phyloP scores from a whole-genome alignment of 2,797 vertebrate genomes.

The Apogon talboti region DNA sequence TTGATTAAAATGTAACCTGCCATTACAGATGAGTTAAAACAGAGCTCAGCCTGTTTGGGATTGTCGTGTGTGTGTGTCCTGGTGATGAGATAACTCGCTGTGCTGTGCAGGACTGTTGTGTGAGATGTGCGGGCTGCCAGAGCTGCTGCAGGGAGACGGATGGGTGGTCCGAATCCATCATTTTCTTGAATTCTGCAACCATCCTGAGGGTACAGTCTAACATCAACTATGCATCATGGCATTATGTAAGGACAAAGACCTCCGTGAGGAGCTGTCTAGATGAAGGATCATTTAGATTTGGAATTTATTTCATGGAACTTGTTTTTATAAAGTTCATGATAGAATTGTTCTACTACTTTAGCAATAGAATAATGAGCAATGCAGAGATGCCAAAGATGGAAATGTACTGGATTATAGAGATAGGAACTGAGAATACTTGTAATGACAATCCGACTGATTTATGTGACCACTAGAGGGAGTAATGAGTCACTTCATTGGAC shows the following conservation, averaged over 20 bases:
- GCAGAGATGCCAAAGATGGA: too few species aligned
- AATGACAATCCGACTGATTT: too few species aligned
- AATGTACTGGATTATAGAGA: too few species aligned
- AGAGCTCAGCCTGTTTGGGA: conserved; percentile 1
- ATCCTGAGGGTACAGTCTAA: conserved; percentile 48
- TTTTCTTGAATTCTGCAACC: conserved; percentile 33
- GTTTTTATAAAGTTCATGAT: too few species aligned
- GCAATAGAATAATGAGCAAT: too few species aligned
- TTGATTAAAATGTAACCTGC: conserved; percentile 17
- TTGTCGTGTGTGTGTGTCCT: conserved; percentile 13
- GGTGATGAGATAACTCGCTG: conserved; percentile 13
- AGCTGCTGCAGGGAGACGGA: conserved; percentile 40
- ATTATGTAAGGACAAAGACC: neutral
- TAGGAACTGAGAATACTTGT: too few species aligned
- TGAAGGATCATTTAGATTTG: neutral
- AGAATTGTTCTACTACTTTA: too few species aligned
- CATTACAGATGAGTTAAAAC: conserved; percentile 13
- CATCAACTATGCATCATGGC: conserved; percentile 47
- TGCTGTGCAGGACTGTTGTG: conserved; percentile 28
- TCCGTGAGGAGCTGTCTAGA: neutral
- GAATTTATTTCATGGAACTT: too few species aligned
- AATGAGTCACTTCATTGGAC: too few species aligned
- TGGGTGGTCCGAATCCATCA: conserved; percentile 52
- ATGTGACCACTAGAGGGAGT: too few species aligned
- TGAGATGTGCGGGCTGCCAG: conserved; percentile 42